Evolutionary conservation across 2,797 vertebrate genomes (phyloP).

Genomic region (Apogon talboti): DNA sequence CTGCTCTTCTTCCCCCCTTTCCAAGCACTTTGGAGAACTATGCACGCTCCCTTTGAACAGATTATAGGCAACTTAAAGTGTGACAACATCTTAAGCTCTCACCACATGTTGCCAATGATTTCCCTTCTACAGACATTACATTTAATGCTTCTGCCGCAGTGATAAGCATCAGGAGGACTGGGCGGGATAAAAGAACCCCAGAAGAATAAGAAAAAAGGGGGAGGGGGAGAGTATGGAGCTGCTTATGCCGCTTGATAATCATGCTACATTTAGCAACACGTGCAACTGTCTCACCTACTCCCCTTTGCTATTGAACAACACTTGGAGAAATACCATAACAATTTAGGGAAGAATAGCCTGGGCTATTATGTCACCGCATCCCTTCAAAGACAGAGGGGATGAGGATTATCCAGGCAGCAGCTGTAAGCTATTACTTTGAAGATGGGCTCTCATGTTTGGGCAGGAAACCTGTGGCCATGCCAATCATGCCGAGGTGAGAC

Average conservation of each 20-base stretch:
- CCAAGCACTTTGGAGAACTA: slow-evolving; percentile 79
- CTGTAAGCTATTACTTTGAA: slow-evolving; percentile 97
- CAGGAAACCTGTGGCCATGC: slow-evolving; percentile 81
- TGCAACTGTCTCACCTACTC: slow-evolving; percentile 76
- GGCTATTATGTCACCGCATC: slow-evolving; percentile 88
- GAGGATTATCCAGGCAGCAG: slow-evolving; percentile 90
- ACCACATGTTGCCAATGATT: slow-evolving; percentile 87
- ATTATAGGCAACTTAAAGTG: slow-evolving; percentile 91
- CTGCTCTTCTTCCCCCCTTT: slow-evolving; percentile 52
- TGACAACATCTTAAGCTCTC: slow-evolving; percentile 92
- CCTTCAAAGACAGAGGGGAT: slow-evolving; percentile 86
- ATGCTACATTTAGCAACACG: slow-evolving; percentile 81
- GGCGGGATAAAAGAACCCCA: slow-evolving; percentile 81
- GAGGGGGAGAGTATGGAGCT: slow-evolving; percentile 48
- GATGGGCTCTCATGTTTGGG: slow-evolving; percentile 81
- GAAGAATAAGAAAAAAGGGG: slow-evolving; percentile 39
- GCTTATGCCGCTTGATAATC: slow-evolving; percentile 79
- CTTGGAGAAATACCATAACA: slow-evolving; percentile 83
- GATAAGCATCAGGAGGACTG: slow-evolving; percentile 84
- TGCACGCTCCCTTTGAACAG: slow-evolving; percentile 87
- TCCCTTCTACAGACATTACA: slow-evolving; percentile 86
- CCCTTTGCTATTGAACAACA: slow-evolving; percentile 74
- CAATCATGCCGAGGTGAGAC: slow-evolving; percentile 89
- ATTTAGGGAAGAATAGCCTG: slow-evolving; percentile 84
- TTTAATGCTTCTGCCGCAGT: slow-evolving; percentile 84